Evolutionary conservation across 2,113 vertebrate species (phyloP), one percentile per base, ranked within the genome.

Genomic region (Erythrocebus patas): DNA sequence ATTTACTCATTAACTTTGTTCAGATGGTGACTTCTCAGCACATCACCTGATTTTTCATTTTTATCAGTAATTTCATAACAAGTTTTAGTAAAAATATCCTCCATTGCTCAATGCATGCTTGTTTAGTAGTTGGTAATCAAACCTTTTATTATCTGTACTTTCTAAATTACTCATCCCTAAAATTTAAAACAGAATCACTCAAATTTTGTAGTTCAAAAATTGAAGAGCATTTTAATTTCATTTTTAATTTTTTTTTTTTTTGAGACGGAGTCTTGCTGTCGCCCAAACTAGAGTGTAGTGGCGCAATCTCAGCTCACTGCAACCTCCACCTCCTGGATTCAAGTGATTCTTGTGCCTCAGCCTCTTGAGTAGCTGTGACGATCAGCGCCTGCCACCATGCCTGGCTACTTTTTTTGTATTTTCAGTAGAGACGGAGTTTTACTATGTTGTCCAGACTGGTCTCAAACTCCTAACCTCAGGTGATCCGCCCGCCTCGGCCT

Each of bases 41-140:
- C 8, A 1, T 52, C 76, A 81, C 20, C 50, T 40, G 73, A 91
- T 40, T 84, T 73, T 55, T 23, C 27, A 38, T 64, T 92, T 73
- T 87, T 91, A 90, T 84, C 84, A 88, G 76, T 88, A 84, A 96
- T 95, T 95, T 80, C 84, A n/a, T 40, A 76, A 55, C 68, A 91
- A 40, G 23, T 76, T 90, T 45, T 70, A 22, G 50, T 92, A 96
- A 92, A 91, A 76, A 85, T 43, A 70, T 45, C 45, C 76, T 61
- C 3, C 14, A n/a, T 40, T 84, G 45, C 57, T 85, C 35, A 70
- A 4, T 72, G 35, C 22, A 73, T 50, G 11, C 23, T 91, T 52
- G 45, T 66, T 91, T 84, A 91, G 32, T 45, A 87, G 79, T 55
- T 9, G 50, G 50, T 48, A 38, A 57, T 83, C 72, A 23, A 88